Percentiles rank a stretch among this genome's conserved stretches.
Evolutionary conservation across 2,888 invertebrate species (phyloP).

Genomic region (Habroteleia sp.): DNA sequence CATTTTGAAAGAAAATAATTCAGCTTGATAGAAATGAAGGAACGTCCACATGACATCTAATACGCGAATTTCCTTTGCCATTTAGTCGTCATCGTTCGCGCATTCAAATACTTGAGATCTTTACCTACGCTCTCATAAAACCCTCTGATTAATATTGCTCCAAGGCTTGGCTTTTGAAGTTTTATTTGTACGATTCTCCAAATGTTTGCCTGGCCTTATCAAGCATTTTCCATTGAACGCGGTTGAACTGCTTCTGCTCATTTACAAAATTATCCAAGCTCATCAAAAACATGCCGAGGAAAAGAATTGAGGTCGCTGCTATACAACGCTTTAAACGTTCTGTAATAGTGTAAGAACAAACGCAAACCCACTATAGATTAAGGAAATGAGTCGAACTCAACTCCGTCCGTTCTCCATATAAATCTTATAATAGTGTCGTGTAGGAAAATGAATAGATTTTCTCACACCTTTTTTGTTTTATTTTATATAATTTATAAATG

Average conservation of each 20-base stretch:
- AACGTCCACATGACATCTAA: constrained; percentile 40
- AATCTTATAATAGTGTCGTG: too few relatives aligned
- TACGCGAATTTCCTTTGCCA: constrained; percentile 46
- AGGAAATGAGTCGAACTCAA: too few relatives aligned
- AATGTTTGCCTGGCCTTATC: constrained; percentile 58
- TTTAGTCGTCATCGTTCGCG: constrained; percentile 48
- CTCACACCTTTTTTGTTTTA: too few relatives aligned
- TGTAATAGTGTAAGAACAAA: constrained; percentile 45
- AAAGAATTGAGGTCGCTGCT: constrained; percentile 22
- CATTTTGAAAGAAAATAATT: constrained; percentile 13
- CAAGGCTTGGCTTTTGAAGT: constrained; percentile 53
- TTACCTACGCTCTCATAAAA: constrained; percentile 49
- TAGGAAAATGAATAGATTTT: too few relatives aligned
- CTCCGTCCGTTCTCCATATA: too few relatives aligned
- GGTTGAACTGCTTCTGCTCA: constrained; percentile 43
- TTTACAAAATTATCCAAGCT: constrained; percentile 46
- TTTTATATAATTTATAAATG: too few relatives aligned
- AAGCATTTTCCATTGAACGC: constrained; percentile 55
- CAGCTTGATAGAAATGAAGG: constrained; percentile 22
- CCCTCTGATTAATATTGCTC: constrained; percentile 59
- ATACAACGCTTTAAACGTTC: constrained; percentile 42
- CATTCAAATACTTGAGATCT: constrained; percentile 58
- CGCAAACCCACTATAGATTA: too few relatives aligned
- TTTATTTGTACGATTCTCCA: constrained; percentile 62
- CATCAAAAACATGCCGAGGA: constrained; percentile 22